phyloP scores from a whole-genome alignment of 2,888 invertebrate genomes.

The Amphipyra tragopoginis region DNA sequence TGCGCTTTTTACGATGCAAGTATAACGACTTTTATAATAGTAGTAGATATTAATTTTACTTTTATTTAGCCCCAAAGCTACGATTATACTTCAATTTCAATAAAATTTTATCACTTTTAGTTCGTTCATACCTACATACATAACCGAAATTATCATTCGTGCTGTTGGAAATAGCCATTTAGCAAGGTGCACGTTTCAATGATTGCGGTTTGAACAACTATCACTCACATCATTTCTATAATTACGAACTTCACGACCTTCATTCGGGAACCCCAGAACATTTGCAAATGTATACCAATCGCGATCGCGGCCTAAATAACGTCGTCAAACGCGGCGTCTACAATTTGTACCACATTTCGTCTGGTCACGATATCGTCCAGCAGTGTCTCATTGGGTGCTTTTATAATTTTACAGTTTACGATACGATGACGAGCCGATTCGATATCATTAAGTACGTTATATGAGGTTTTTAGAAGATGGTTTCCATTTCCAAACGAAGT shows the following conservation, averaged over 20 bases:
- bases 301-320: conserved; percentile 41
- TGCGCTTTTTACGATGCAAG: no score
- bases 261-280: conserved; percentile 8
- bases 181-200: conserved; percentile 38
- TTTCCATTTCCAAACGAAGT: no score
- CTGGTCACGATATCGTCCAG: conserved; percentile 65
- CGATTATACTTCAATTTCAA: no score
- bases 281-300: conserved; percentile 30
- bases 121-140: neutral
- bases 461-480: no score
- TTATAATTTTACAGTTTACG: conserved; percentile 29
- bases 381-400: conserved; percentile 45
- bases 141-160: conserved; percentile 1
- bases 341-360: conserved; percentile 65
- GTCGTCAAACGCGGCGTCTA: conserved; percentile 57
- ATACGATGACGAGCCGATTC: conserved; percentile 4
- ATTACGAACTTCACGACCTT: conserved; percentile 37
- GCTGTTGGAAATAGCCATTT: conserved; percentile 29
- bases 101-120: no score
- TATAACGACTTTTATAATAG: no score
- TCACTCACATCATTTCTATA: conserved; percentile 44
- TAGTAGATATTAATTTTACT: no score
- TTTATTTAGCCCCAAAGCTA: no score
- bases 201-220: conserved; percentile 34
- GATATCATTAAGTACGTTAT: no score